Evolutionary conservation across 2,113 vertebrate species (phyloP), one percentile per base, ranked within the genome.

Genomic region (Solea senegalensis): DNA sequence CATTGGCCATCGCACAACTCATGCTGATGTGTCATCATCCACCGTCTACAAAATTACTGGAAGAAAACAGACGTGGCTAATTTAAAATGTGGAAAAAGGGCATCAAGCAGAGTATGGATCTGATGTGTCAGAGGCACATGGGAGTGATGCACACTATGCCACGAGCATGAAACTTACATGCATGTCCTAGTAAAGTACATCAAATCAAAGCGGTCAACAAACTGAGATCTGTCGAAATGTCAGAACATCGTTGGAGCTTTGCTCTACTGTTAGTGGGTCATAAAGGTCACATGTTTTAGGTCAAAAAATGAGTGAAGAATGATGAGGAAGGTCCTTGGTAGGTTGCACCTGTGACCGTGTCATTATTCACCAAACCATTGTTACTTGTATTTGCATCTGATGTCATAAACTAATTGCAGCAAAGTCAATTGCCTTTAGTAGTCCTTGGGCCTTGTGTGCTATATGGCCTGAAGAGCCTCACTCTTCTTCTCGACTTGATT

Each of bases 401-500:
- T 58, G 57, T 68, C 59, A 54, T 57, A 74, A 86, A 78, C 28
- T 63, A 68, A 73, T 78, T 49, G 53, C 21, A 13, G 41, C 7
- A 0, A 45, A 76, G 63, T 74, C 72, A 69, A 40, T 65, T 73
- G 46, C 44, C 58, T 16, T 16, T 21, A 7, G 3, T 54, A 80
- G 65, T 64, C 65, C 52, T 80, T 71, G 61, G 69, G 69, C 45
- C 57, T 75, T 62, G 60, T 67, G 63, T 27, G 56, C 76, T 72
- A 27, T 44, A 51, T 50, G 73, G 53, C 71, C 54, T 43, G 60
- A 60, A 85, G 87, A 85, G 72, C 66, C 65, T 82, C 69, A 72
- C 76, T 81, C 75, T 69, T 81, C 78, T 78, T 82, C 72, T 74
- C 78, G 86, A 87, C 80, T 83, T 90, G 80, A 93, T 92, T 91